Base-by-base conservation (phyloP, 2,797 vertebrate genomes). In the Erithacus rubecula region DNA sequence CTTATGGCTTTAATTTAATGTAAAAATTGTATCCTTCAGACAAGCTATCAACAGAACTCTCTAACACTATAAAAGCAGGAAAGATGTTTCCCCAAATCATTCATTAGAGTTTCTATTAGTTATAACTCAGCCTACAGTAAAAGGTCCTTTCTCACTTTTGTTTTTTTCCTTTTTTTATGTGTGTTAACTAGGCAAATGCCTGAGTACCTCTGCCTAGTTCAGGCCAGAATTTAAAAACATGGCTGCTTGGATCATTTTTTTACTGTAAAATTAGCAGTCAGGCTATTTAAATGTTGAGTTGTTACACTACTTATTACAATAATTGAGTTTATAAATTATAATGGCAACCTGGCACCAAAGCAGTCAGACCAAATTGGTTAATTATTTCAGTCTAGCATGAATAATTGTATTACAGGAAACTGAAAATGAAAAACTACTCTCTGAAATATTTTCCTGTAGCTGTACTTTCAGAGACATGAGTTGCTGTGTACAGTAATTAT, bases 361-460 rank as follows among this genome's bases (percentile, higher is more conserved):
- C 90, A 94, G 76, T 67, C 87, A 89, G 76, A 43, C 30, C 59
- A 86, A 95, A 87, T 41, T 65, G 71, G 83, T 89, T 95, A 55
- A 95, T 96, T 95, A 82, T 86, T 94, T 92, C n/a, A 75, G 39
- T 80, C 78, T 51, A 87, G 65, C 49, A 75, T 67, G 75, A 94
- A 81, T 92, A 96, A 95, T 95, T 70, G 75, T 93, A 95, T 96
- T 91, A 91, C 46, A 89, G 88, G 80, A 96, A 94, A 94, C n/a
- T 51, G 75, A 75, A 95, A 91, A 93, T 81, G 64, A 90, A 94
- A 96, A 96, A 44, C n/a, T 72, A 87, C 51, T 82, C 87, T 80
- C 79, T 79, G 75, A 83, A 90, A 85, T 43, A 83, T 88, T 94
- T 92, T 91, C 70, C 75, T 62, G 27, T 90, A 89, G 83, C 65